Base-by-base conservation (phyloP, 2,113 vertebrate species). In the Dermatemys mawii region DNA sequence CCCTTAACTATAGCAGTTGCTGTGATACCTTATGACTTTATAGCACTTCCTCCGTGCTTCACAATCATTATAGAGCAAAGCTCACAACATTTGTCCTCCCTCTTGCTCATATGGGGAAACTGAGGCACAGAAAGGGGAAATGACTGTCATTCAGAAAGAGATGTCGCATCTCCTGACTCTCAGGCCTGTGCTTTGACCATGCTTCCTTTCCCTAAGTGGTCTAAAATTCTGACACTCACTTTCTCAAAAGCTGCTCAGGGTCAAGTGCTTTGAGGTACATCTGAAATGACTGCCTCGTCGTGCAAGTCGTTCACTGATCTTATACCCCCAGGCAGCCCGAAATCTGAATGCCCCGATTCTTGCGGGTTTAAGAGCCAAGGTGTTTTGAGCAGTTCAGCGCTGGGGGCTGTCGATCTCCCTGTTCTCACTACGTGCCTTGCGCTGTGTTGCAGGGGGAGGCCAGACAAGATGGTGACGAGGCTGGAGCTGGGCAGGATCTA, bases 401-500 rank as follows among this genome's bases (percentile, higher is more conserved):
- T 0, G 3, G 5, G 26, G 0, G 0, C 81, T 53, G 75, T 51
- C 32, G 51, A 27, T 26, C 29, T 5, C 22, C 32, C 83, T 0
- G 16, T 67, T 80, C 55, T 97, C 86, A 96, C 50, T 10, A 11
- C 14, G 0, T 84, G 19, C 88, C 86, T 93, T 49, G 19, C 32
- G 0, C 63, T 96, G 87, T 84, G 3, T 94, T 54, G 1, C 86
- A 99, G 99, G 99, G 98, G 60, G 99, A 98, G 41, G 46, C 89
- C 26, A 97, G 98, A 89, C 98, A 97, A 2, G 99, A 98, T 6
- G 99, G 98, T 24, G 98, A 99, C n/a, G 99, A 99, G 92, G 99
- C 98, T 0, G 98, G 98, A 38, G 99, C 98, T 0, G 99, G 98
- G 1, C 98, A 98, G 93, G 99, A 99, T 86, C 98, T 99, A 16